These are phyloP conservation scores for Ondatra zibethicus DNA, from an alignment of 2,113 vertebrate genomes.

Conservation along the genomic window DNA sequence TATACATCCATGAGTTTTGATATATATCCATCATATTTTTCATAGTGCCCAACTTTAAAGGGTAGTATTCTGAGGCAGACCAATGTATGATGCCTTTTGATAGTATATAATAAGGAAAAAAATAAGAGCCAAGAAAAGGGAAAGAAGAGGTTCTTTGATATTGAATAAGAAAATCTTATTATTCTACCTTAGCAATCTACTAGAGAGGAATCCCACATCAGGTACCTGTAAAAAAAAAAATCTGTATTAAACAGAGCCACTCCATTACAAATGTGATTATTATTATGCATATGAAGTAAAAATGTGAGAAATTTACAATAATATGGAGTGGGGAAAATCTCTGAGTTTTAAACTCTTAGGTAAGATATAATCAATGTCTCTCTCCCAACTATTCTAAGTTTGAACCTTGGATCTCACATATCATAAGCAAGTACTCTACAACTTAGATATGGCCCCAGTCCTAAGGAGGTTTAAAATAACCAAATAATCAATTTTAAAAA, in stretches of 20 bases:
- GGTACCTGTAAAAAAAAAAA: not conserved
- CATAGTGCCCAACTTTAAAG: not conserved
- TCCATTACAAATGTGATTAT: not conserved
- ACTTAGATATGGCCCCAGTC: not conserved
- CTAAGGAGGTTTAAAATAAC: not conserved
- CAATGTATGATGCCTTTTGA: not conserved
- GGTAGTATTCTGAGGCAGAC: not conserved
- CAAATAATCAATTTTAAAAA: conserved; percentile 50
- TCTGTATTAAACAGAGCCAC: not conserved
- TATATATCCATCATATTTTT: not conserved
- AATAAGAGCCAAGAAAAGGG: not conserved
- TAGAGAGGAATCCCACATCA: too few relatives aligned
- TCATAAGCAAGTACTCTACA: not conserved
- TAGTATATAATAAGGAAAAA: not conserved
- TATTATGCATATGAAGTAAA: conserved; percentile 21
- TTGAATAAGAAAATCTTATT: not conserved
- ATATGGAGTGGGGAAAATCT: not conserved
- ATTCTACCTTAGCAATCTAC: not conserved
- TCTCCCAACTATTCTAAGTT: not conserved
- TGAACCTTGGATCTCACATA: not conserved
- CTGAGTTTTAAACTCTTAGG: conserved; percentile 11
- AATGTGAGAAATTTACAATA: not conserved
- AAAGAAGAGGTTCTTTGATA: not conserved
- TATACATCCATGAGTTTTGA: not conserved
- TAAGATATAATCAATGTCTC: not conserved